These are phyloP conservation scores for Antedon mediterranea DNA, from an alignment of 53 echinoderm and acorn worm genomes.

Conservation along the genomic window DNA sequence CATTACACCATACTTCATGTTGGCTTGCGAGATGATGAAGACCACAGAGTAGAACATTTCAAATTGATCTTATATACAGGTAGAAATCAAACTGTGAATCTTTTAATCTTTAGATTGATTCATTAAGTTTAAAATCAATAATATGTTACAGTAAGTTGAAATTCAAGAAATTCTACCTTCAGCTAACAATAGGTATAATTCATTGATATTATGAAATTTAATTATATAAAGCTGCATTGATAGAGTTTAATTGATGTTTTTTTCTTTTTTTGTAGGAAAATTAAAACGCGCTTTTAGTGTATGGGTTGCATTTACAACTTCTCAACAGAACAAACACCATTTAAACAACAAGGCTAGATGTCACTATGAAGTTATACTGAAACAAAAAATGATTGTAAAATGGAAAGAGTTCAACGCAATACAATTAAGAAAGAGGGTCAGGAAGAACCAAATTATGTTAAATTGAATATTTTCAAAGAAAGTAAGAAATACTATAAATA, in stretches of 20 bases:
- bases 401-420: slow-evolving; percentile 46
- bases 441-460: neutral
- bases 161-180: too few species aligned
- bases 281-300: slow-evolving; percentile 13
- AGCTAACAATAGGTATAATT: too few species aligned
- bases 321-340: slow-evolving; percentile 6
- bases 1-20: neutral
- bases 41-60: neutral
- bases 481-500: too few species aligned
- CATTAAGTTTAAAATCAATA: too few species aligned
- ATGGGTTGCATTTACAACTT: slow-evolving; percentile 17
- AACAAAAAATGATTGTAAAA: slow-evolving; percentile 9
- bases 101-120: too few species aligned
- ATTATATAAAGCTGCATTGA: too few species aligned
- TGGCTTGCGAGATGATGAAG: neutral
- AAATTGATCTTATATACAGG: neutral
- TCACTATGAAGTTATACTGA: slow-evolving; percentile 9
- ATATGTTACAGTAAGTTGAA: too few species aligned
- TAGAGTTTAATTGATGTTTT: neutral
- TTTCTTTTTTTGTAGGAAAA: slow-evolving; percentile 24
- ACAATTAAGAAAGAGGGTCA: slow-evolving; percentile 37
- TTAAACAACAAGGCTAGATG: slow-evolving; percentile 11
- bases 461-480: too few species aligned
- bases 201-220: too few species aligned
- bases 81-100: neutral